Evolutionary conservation across 2,797 vertebrate genomes (phyloP).

Genomic region (Psittacula derbiana): DNA sequence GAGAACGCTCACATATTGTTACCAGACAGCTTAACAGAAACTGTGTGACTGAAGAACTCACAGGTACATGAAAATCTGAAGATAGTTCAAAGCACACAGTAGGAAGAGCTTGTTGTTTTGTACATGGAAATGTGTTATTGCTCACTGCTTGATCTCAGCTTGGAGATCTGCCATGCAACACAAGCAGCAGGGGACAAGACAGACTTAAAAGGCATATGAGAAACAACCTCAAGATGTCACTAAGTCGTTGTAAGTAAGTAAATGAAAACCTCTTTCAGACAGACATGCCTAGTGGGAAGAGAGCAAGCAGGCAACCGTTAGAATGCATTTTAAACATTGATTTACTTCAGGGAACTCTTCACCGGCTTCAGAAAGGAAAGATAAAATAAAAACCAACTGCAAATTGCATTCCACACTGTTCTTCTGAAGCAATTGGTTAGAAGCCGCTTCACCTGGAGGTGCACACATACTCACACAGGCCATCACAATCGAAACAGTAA

Average conservation of each 20-base stretch:
- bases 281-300: not conserved
- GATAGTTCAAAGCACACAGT: not conserved
- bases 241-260: not conserved
- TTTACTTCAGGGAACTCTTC: not conserved
- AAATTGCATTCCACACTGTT: not conserved
- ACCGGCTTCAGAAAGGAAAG: not conserved
- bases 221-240: conserved; percentile 35
- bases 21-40: not conserved
- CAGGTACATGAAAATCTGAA: not conserved
- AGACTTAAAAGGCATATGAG: not conserved
- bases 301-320: not conserved
- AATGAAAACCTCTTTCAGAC: not conserved
- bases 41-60: not conserved
- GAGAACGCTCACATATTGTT: not conserved
- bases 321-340: not conserved
- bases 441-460: not conserved
- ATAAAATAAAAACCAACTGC: not conserved
- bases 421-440: not conserved
- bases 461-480: not conserved
- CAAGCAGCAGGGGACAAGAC: not conserved
- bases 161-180: not conserved
- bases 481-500: not conserved
- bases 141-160: not conserved
- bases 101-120: not conserved
- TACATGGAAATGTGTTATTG: not conserved